A percentile compares a stretch with the other conserved stretches of the same genome.
These are phyloP conservation scores for Macropus fuliginosus DNA, from an alignment of 2,797 vertebrate genomes.

Conservation along the genomic window DNA sequence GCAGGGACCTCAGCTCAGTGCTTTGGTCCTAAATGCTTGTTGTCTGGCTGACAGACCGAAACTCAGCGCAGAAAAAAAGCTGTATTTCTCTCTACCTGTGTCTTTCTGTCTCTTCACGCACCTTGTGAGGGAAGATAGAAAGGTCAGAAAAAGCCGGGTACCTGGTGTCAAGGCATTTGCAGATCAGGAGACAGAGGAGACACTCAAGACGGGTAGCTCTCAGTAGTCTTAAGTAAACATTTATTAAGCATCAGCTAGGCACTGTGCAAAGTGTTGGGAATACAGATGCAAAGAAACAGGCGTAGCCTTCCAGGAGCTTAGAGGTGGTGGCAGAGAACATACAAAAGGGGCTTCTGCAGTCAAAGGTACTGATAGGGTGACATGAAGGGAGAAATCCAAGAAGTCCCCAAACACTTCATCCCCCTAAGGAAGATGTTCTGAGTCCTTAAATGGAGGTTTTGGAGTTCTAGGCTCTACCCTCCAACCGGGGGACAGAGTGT, in stretches of 20 bases:
- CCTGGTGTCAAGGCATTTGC: background rate
- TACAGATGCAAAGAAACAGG: no score
- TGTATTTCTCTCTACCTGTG: no score
- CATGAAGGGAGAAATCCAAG: no score
- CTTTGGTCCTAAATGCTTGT: no score
- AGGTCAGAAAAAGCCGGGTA: background rate
- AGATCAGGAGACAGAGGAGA: background rate
- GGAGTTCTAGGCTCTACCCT: background rate
- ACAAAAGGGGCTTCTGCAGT: background rate
- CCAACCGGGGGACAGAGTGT: background rate
- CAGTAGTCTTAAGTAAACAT: background rate
- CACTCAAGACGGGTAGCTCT: background rate
- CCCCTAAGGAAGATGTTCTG: background rate
- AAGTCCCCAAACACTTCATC: no score
- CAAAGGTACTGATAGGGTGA: background rate
- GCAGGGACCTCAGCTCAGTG: no score
- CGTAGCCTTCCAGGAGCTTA: background rate
- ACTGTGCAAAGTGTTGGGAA: background rate
- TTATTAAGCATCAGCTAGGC: background rate
- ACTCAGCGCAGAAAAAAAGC: no score
- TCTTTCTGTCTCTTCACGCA: background rate
- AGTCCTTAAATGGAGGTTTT: background rate
- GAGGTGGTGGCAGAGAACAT: background rate
- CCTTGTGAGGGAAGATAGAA: background rate
- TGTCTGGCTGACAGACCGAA: no score